Base-by-base conservation (phyloP, 2,888 invertebrate species). In the Uropetala carovei region DNA sequence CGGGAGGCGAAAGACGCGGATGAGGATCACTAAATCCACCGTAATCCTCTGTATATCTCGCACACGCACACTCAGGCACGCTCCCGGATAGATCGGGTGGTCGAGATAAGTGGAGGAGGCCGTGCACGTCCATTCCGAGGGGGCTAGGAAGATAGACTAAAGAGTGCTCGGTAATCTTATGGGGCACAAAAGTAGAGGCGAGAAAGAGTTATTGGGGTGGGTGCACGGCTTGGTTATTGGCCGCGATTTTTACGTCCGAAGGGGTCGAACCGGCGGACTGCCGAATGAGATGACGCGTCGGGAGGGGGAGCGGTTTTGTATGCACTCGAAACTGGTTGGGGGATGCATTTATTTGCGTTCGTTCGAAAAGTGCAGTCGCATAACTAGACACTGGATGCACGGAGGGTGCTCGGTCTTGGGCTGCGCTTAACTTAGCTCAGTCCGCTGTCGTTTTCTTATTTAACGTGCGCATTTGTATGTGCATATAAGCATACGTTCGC, bases 291-390 rank as follows among this genome's bases (percentile, higher is more conserved):
- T 60, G 86, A 86, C 86, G 86, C 86, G 85, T 27, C 14, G 18
- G 82, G 27, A 27, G 27, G 86, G 60, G 64, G 30, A 68, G 68
- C 43, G 30, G 60, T 68, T 43, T 43, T 68, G 89, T 30, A 60
- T 86, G 86, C 89, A 89, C 89, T 64, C 64, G 64, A 43, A 89
- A 89, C 89, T 89, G 89, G 86, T 86, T 59, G 60, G 86, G 43
- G 60, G 43, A 89, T 89, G 89, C 89, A 89, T 89, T 89, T 89
- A 89, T 89, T 89, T 86, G 86, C 86, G 60, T 60, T 30, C 60
- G 59, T 30, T 89, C 43, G 89, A 89, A 64, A 68, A 83, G 57
- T 89, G 89, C 89, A 89, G 7, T 43, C 5, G 43, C n/a, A 3
- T 14, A 11, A 13, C 89, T 60, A 89, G 89, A 64, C 18, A 14